A percentile compares a stretch with the other conserved stretches of the same genome.
Evolutionary conservation across 1,140 invertebrate genomes (phyloP).

Genomic region (Glomeris maerens): DNA sequence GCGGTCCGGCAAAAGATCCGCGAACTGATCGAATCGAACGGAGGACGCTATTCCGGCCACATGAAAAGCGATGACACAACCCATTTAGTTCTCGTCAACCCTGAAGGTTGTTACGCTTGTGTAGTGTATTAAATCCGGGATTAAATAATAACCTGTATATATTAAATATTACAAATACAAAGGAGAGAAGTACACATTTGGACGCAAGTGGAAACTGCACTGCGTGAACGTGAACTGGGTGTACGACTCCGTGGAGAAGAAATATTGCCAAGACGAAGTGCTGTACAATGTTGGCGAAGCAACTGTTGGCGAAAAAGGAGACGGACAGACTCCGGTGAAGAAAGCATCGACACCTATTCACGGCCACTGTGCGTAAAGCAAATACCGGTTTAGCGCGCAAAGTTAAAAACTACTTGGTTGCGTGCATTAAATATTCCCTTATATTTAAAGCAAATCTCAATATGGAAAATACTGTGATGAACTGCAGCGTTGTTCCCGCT

Average conservation of each 20-base stretch:
- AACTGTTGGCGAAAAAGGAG: constrained; percentile 18
- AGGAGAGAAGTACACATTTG: constrained; percentile 68
- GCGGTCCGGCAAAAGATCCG: constrained; percentile 52
- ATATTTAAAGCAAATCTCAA: too few relatives aligned
- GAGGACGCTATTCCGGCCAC: constrained; percentile 23
- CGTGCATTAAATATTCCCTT: too few relatives aligned
- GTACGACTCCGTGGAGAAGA: constrained; percentile 52
- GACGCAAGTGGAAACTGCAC: constrained; percentile 53
- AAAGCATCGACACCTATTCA: background rate
- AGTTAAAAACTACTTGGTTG: constrained; percentile 17
- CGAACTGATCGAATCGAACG: constrained; percentile 53
- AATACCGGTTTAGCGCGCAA: background rate
- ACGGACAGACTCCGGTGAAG: background rate
- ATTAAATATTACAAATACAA: constrained; percentile 31
- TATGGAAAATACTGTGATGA: too few relatives aligned
- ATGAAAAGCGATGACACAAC: constrained; percentile 4
- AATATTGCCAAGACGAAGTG: constrained; percentile 51
- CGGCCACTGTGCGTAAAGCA: background rate
- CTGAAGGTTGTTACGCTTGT: constrained; percentile 22
- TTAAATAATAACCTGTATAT: too few relatives aligned
- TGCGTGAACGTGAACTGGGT: constrained; percentile 62
- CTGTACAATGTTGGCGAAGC: constrained; percentile 42
- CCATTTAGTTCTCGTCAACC: constrained; percentile 8
- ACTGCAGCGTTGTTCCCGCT: too few relatives aligned
- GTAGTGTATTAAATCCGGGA: too few relatives aligned